Base-by-base conservation (phyloP, 2,888 invertebrate genomes). In the Synergus umbraculus region DNA sequence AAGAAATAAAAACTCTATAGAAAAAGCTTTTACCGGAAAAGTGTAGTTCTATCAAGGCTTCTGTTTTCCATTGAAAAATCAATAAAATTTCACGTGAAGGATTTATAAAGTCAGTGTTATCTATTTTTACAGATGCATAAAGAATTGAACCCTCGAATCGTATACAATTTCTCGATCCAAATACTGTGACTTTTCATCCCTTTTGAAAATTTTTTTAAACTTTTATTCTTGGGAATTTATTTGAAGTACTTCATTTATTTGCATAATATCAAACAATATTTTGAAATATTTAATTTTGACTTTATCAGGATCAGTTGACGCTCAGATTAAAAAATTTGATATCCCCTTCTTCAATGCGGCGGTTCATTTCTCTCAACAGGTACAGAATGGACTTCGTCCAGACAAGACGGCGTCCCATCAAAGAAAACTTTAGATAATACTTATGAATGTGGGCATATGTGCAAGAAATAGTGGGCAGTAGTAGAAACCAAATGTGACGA, bases 391-490 rank as follows among this genome's bases (percentile, higher is more conserved):
- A 3, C 67, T 49, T 49, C 7, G 8, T 29, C 29, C 29, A 49
- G 18, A 44, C 46, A 15, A 69, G 22, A 29, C 29, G 69, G 15
- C n/a, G 10, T 49, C 46, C 46, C 46, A 49, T 69, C 46, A 69
- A 69, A 69, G 13, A 49, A 69, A 49, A 69, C 29, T 69, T 46
- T 22, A 69, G 29, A 46, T 46, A 46, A 69, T 69, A 46, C 46
- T 49, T 69, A 15, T 49, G 29, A 49, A 69, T 29, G 3, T 29
- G 29, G 29, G 29, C 29, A 46, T 15, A 29, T 49, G 29, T 46
- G 29, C 5, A 22, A 22, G 46, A 13, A 69, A 69, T 46, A 46
- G 67, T 29, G 46, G 67, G 29, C 10, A 49, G n/a, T 37, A 54
- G 73, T 54, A n/a, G 15, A 54, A 73, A 49, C 49, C 29, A 73